Evolutionary conservation across 2,113 vertebrate species (phyloP).

Genomic region (Manacus vitellinus): DNA sequence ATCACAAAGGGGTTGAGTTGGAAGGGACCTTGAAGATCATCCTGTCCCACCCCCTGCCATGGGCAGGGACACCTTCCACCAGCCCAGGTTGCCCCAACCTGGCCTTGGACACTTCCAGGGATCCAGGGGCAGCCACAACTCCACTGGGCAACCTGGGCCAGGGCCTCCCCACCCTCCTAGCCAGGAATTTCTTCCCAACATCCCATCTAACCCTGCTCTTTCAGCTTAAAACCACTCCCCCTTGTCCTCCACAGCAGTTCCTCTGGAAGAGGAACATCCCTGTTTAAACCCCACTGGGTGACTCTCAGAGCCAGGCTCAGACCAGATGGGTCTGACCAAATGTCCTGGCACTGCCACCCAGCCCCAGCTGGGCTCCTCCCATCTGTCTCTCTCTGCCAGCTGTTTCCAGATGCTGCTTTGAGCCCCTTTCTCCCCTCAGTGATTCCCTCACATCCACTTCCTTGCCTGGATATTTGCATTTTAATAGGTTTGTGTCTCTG

Average conservation of each 20-base stretch:
- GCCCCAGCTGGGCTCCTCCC: background rate
- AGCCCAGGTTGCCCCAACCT: background rate
- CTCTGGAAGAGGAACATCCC: background rate
- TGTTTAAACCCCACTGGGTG: background rate
- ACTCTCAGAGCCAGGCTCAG: background rate
- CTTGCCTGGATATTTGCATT: background rate
- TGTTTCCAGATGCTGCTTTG: background rate
- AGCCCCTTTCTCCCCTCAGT: background rate
- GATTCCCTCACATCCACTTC: background rate
- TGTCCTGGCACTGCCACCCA: background rate
- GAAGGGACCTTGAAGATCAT: background rate
- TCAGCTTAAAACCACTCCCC: background rate
- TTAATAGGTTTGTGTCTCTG: background rate
- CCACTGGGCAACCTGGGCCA: background rate
- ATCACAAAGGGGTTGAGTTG: background rate
- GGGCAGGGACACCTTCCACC: background rate
- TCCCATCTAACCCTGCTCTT: background rate
- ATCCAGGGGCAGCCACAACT: background rate
- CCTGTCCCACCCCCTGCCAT: rapidly evolving
- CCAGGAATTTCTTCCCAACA: background rate
- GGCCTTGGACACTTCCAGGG: background rate
- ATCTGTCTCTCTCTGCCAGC: background rate
- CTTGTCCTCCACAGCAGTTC: background rate
- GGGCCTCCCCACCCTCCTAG: rapidly evolving
- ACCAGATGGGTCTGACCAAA: background rate